These are phyloP conservation scores for Axea sp. DNA, from an alignment of 2,888 invertebrate genomes.

Conservation along the genomic window DNA sequence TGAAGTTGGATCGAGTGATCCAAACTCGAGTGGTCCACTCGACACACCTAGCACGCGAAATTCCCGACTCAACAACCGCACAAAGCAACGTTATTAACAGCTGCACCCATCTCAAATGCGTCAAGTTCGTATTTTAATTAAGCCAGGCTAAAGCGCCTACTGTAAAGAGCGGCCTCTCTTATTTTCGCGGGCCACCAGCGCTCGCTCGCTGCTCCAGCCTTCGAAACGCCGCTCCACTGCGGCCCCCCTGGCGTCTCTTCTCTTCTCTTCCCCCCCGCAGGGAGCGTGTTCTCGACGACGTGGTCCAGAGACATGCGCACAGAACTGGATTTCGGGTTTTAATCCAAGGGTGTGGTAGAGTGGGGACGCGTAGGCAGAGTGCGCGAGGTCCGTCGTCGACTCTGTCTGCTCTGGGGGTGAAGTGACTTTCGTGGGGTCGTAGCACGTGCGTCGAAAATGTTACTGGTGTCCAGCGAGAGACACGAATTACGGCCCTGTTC, in stretches of 20 bases:
- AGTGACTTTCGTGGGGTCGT: constrained; percentile 63
- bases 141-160: too few species aligned
- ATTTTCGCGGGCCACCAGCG: too few species aligned
- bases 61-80: too few species aligned
- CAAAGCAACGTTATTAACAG: too few species aligned
- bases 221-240: constrained; percentile 15
- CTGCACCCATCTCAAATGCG: too few species aligned
- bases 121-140: too few species aligned
- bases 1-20: too few species aligned
- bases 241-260: neutral
- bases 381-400: constrained; percentile 58
- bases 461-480: constrained; percentile 41
- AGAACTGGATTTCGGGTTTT: constrained; percentile 72
- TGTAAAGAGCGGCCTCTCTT: too few species aligned
- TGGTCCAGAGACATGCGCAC: constrained; percentile 63
- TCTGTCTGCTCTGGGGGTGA: constrained; percentile 57
- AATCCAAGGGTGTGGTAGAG: constrained; percentile 75
- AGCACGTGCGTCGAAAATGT: constrained; percentile 62
- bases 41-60: too few species aligned
- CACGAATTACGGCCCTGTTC: constrained; percentile 37
- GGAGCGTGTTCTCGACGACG: constrained; percentile 43
- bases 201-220: too few species aligned
- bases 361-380: constrained; percentile 65
- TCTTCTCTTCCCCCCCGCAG: constrained; percentile 34
- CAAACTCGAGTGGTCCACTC: too few species aligned